A percentile compares a stretch with the other conserved stretches of the same genome.
Conservation (phyloP, 64 coral and sea anemone genomes). For the Montipora efflorescens region DNA sequence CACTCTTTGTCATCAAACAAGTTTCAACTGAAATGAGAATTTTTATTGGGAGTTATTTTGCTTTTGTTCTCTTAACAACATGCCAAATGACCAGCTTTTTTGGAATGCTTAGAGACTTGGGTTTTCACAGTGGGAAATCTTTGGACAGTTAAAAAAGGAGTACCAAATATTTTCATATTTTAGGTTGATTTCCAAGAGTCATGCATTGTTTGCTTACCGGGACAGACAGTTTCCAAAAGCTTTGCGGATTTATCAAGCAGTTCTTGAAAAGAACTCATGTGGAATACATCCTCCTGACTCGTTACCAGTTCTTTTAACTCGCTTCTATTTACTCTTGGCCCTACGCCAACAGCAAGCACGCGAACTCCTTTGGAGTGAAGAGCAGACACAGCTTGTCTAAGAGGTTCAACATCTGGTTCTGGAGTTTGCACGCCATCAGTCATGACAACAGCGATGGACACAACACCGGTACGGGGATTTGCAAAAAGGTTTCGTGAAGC, state of each 20-base stretch:
- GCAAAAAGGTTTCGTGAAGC: slow-evolving; percentile 70
- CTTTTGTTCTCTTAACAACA: too few relatives aligned
- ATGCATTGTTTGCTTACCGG: neutral
- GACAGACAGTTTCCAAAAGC: slow-evolving; percentile 71
- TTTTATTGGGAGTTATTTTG: too few relatives aligned
- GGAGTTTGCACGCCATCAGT: slow-evolving; percentile 71
- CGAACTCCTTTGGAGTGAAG: slow-evolving; percentile 75
- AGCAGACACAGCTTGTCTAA: slow-evolving; percentile 63
- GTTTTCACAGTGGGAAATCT: too few relatives aligned
- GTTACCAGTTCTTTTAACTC: slow-evolving; percentile 66
- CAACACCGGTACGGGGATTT: slow-evolving; percentile 46
- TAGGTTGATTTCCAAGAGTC: neutral
- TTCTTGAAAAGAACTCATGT: slow-evolving; percentile 72
- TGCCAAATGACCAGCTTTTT: too few relatives aligned
- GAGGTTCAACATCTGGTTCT: slow-evolving; percentile 53
- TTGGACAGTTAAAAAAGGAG: too few relatives aligned
- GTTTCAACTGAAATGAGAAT: too few relatives aligned
- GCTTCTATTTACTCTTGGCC: slow-evolving; percentile 45
- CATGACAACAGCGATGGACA: slow-evolving; percentile 75
- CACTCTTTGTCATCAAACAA: too few relatives aligned
- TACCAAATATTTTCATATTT: neutral
- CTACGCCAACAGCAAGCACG: slow-evolving; percentile 78
- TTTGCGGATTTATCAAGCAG: slow-evolving; percentile 69
- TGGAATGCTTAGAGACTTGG: too few relatives aligned
- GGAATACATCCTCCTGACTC: slow-evolving; percentile 52